These are phyloP conservation scores for Psittacula echo DNA, from an alignment of 2,797 vertebrate genomes.

Conservation along the genomic window DNA sequence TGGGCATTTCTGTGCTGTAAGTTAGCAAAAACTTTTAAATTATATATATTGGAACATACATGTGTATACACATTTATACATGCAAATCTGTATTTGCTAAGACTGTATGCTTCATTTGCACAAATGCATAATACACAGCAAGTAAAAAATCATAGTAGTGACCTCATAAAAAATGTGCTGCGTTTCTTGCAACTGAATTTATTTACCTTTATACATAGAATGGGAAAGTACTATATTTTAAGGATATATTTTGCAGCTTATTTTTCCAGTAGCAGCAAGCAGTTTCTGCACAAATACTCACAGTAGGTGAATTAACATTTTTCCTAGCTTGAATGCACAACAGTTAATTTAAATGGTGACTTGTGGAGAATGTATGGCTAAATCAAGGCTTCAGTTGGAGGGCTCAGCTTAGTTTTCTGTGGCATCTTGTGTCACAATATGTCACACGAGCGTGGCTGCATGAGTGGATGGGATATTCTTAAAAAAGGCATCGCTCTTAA, in stretches of 20 bases:
- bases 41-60: background rate
- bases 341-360: conserved; percentile 52
- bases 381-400: conserved; percentile 49
- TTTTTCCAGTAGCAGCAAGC: conserved; percentile 10
- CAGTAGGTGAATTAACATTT: conserved; percentile 3
- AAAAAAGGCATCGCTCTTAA: conserved; percentile 29
- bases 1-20: background rate
- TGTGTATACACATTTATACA: background rate
- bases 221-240: background rate
- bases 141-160: background rate
- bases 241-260: background rate
- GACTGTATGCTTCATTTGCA: rapidly evolving
- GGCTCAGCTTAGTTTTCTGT: conserved; percentile 48
- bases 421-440: conserved; percentile 59
- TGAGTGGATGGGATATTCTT: conserved; percentile 16
- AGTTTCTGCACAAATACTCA: background rate
- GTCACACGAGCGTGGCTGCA: conserved; percentile 48
- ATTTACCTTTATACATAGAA: background rate
- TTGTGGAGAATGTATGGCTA: conserved; percentile 50
- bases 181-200: background rate
- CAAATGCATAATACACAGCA: background rate
- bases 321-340: conserved; percentile 36
- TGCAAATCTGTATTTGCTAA: background rate
- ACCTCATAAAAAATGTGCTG: background rate
- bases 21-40: background rate